Percentiles rank a stretch among this genome's conserved stretches.
Evolutionary conservation across 2,797 vertebrate species (phyloP).

Genomic region (Hippopotamyrus pictus): DNA sequence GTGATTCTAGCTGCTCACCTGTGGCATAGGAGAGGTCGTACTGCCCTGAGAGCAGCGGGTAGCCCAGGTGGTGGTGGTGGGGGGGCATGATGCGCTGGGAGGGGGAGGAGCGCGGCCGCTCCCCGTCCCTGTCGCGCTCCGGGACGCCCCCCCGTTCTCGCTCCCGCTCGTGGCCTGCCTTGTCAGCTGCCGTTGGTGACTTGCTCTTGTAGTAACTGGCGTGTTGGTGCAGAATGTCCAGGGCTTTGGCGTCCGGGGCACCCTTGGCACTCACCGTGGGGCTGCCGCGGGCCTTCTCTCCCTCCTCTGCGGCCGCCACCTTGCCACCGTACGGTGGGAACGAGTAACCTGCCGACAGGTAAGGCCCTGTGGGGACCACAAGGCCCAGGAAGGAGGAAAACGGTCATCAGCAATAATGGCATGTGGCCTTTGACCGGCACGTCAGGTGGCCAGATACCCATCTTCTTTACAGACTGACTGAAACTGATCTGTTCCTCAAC

Average conservation of each 20-base stretch:
- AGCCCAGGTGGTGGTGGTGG: conserved; percentile 92
- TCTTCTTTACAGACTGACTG: neutral
- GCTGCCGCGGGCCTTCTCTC: conserved; percentile 76
- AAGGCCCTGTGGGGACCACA: conserved; percentile 65
- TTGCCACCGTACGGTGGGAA: conserved; percentile 87
- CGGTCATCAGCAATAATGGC: neutral
- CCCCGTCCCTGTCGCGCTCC: conserved; percentile 68
- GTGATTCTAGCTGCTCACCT: conserved; percentile 62
- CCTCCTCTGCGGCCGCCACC: conserved; percentile 70
- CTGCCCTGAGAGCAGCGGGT: conserved; percentile 87
- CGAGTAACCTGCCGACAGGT: conserved; percentile 84
- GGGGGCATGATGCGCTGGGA: conserved; percentile 94
- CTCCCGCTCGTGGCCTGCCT: conserved; percentile 76
- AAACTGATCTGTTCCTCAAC: neutral
- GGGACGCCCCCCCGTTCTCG: conserved; percentile 62
- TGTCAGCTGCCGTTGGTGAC: conserved; percentile 92
- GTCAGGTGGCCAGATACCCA: neutral
- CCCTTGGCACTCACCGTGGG: conserved; percentile 74
- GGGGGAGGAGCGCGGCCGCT: conserved; percentile 87
- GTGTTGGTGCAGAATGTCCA: conserved; percentile 93
- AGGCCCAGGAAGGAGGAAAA: neutral
- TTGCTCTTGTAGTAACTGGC: conserved; percentile 98
- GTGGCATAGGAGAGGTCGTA: conserved; percentile 93
- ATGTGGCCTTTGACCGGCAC: neutral
- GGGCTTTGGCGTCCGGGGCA: conserved; percentile 82